Base-by-base conservation (phyloP, 2,113 vertebrate species). In the Marmota flaviventris region DNA sequence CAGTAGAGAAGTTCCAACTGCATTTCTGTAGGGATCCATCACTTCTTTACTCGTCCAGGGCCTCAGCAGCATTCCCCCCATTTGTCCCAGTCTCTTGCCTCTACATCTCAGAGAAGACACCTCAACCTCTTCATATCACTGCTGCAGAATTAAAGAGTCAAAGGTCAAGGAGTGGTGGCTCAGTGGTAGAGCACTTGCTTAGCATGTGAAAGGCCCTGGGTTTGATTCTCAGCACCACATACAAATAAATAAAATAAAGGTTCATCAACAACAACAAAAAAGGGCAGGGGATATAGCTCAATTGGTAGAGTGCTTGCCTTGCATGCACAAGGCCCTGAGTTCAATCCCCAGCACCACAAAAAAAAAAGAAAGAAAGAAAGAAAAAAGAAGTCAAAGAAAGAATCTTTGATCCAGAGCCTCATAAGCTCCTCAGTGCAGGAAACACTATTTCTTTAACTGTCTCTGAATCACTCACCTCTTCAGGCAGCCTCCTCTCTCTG, bases 401-500 rank as follows among this genome's bases (percentile, higher is more conserved):
- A 14, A 24, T 22, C 48, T 83, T 61, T 53, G 77, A 86, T 63
- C 79, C 56, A 16, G 69, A 94, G 65, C 58, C 48, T 95, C 70
- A 34, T n/a, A 70, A 72, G 63, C 51, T 63, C 22, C 20, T 42
- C 56, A n/a, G 63, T 45, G 58, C 25, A 51, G 75, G 87, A 75
- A 89, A 73, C 4, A 0, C 69, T 45, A 56, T 75, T 61, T 95
- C 87, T 86, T 58, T 13, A 82, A 48, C 42, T 67, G 53, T 69
- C 32, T 97, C 87, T 97, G 93, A 91, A 32, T 97, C 84, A 95
- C 51, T 75, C 78, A 72, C 87, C 79, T 95, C 72, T 69, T 58
- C 76, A 51, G 29, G 61, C 67, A 37, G 72, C 85, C 88, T 56
- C 84, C 65, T n/a, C 17, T 78, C 86, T 51, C 12, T 10, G 48